These are phyloP conservation scores for Xiphophorus birchmanni DNA, from an alignment of 2,797 vertebrate genomes.

Conservation along the genomic window DNA sequence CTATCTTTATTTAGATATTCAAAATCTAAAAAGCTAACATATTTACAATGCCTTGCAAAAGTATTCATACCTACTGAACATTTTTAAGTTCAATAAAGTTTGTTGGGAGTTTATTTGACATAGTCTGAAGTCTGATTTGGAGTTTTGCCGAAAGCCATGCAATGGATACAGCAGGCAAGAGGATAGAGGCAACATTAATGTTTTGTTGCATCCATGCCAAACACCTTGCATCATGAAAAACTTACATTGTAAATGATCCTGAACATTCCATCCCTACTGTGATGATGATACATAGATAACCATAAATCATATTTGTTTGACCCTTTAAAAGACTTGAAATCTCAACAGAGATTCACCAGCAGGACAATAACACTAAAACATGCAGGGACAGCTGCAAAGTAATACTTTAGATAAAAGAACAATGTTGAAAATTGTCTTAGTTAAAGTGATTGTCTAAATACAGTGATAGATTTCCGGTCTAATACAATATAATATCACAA, in stretches of 20 bases:
- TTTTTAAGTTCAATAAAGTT: background rate
- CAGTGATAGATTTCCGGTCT: background rate
- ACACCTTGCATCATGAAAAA: background rate
- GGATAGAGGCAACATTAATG: background rate
- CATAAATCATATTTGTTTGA: background rate
- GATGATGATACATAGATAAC: background rate
- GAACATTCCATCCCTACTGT: background rate
- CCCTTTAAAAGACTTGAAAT: background rate
- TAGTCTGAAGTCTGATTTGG: background rate
- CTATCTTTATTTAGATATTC: background rate
- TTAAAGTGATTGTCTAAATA: background rate
- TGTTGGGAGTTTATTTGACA: background rate
- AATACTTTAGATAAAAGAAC: background rate
- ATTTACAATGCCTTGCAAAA: background rate
- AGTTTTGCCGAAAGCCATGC: background rate
- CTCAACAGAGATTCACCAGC: background rate
- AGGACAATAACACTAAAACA: background rate
- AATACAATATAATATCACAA: background rate
- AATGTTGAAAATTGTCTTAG: background rate
- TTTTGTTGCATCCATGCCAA: background rate
- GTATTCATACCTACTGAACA: background rate
- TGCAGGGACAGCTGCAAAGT: background rate
- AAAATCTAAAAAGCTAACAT: background rate
- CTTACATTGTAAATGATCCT: background rate
- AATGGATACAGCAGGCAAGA: background rate